phyloP scores from a whole-genome alignment of 2,888 invertebrate species.

The Drosophila neotestacea region DNA sequence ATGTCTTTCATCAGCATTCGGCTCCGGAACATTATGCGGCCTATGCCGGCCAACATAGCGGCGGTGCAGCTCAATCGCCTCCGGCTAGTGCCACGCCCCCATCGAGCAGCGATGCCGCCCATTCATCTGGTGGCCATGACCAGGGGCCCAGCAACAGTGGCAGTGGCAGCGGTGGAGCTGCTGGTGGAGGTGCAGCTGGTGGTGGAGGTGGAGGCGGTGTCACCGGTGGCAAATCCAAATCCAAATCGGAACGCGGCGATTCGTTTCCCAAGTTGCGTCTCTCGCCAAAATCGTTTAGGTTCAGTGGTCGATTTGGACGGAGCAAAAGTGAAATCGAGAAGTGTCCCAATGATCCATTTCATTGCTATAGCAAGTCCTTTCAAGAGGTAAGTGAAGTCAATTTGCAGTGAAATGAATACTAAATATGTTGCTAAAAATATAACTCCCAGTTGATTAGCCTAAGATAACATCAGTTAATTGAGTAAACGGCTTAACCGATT shows the following conservation, averaged over 20 bases:
- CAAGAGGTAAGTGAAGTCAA: slow-evolving; percentile 80
- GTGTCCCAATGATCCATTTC: slow-evolving; percentile 82
- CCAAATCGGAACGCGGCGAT: slow-evolving; percentile 83
- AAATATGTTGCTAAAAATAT: too few relatives aligned
- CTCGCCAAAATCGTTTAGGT: slow-evolving; percentile 84
- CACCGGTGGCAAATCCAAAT: slow-evolving; percentile 69
- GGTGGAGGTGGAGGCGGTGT: slow-evolving; percentile 16
- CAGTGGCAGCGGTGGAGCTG: not conserved
- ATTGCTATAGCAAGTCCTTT: slow-evolving; percentile 84
- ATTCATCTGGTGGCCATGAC: slow-evolving; percentile 26
- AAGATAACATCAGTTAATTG: too few relatives aligned
- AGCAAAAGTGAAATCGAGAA: slow-evolving; percentile 85
- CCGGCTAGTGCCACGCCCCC: slow-evolving; percentile 67
- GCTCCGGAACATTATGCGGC: slow-evolving; percentile 81
- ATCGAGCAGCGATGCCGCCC: slow-evolving; percentile 33
- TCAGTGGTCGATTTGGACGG: slow-evolving; percentile 84
- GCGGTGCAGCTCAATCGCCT: slow-evolving; percentile 66
- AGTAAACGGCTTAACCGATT: too few relatives aligned
- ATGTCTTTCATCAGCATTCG: slow-evolving; percentile 74
- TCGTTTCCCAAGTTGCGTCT: slow-evolving; percentile 84
- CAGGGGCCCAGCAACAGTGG: slow-evolving; percentile 10
- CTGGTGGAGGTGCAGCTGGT: slow-evolving; percentile 5
- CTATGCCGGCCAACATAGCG: slow-evolving; percentile 51
- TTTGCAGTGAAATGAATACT: not conserved
- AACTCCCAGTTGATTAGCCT: not conserved